These are phyloP conservation scores for Capitulum mitella DNA, from an alignment of 2,888 invertebrate genomes.

Conservation along the genomic window DNA sequence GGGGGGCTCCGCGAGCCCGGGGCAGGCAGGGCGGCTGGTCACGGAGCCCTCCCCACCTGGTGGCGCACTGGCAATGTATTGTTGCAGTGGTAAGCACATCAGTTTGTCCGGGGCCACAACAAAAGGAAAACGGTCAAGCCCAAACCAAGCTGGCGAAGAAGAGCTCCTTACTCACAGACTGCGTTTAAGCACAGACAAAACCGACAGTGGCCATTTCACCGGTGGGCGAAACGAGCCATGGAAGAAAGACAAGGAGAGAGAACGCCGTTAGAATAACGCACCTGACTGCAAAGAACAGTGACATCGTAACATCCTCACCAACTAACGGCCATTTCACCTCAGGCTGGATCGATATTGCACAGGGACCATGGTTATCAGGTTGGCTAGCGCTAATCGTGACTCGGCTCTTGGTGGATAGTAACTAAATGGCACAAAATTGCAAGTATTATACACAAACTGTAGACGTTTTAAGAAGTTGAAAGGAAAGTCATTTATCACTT, in stretches of 20 bases:
- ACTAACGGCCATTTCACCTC: too few relatives aligned
- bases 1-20: too few relatives aligned
- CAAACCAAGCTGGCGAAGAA: background rate
- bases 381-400: too few relatives aligned
- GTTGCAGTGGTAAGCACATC: background rate
- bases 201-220: conserved; percentile 24
- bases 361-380: too few relatives aligned
- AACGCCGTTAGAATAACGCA: background rate
- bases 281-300: conserved; percentile 9
- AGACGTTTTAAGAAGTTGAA: too few relatives aligned
- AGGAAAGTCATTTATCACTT: too few relatives aligned
- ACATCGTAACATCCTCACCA: too few relatives aligned
- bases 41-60: background rate
- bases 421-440: too few relatives aligned
- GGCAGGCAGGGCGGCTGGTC: background rate
- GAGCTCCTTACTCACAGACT: background rate
- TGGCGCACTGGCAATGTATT: conserved; percentile 8
- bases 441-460: too few relatives aligned
- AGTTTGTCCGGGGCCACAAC: background rate
- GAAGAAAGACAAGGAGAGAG: conserved; percentile 21
- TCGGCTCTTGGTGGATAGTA: too few relatives aligned
- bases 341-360: too few relatives aligned
- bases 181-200: conserved; percentile 14
- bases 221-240: background rate
- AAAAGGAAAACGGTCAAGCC: background rate